Evolutionary conservation across 2,797 vertebrate genomes (phyloP).

Genomic region (Rhinogobio ventralis): DNA sequence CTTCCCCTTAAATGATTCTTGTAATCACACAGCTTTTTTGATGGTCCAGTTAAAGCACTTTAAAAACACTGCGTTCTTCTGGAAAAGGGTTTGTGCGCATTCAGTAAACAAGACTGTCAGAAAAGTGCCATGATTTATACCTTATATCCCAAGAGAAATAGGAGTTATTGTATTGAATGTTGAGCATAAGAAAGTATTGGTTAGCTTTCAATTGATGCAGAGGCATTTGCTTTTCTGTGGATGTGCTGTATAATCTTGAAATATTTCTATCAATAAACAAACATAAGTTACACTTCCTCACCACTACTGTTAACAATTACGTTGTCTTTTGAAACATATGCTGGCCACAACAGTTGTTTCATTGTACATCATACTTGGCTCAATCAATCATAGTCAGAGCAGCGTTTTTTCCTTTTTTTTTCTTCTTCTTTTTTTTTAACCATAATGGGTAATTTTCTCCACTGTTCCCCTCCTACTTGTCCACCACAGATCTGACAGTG

Average conservation of each 20-base stretch:
- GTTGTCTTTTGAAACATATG: background rate
- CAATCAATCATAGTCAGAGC: slow-evolving; percentile 12
- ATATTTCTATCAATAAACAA: slow-evolving; percentile 31
- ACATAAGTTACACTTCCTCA: background rate
- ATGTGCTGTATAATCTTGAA: background rate
- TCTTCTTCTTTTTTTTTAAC: too few species aligned
- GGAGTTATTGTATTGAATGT: background rate
- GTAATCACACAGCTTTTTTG: slow-evolving; percentile 6
- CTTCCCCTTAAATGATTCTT: background rate
- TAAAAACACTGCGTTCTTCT: slow-evolving; percentile 11
- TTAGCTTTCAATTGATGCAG: background rate
- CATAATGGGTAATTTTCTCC: slow-evolving; percentile 27
- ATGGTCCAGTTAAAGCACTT: slow-evolving; percentile 19
- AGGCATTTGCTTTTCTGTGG: background rate
- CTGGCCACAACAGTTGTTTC: slow-evolving; percentile 4
- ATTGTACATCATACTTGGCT: slow-evolving; percentile 3
- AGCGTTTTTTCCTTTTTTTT: background rate
- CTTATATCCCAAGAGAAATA: background rate
- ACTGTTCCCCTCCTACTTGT: background rate
- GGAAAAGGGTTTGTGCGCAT: background rate
- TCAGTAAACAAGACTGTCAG: slow-evolving; percentile 10
- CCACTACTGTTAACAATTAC: slow-evolving; percentile 12
- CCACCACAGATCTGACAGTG: slow-evolving; percentile 21
- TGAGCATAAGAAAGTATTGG: background rate
- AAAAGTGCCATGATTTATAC: background rate